Evolutionary conservation across 2,113 vertebrate species (phyloP), one percentile per base, ranked within the genome.

Genomic region (Ptilonorhynchus violaceus): DNA sequence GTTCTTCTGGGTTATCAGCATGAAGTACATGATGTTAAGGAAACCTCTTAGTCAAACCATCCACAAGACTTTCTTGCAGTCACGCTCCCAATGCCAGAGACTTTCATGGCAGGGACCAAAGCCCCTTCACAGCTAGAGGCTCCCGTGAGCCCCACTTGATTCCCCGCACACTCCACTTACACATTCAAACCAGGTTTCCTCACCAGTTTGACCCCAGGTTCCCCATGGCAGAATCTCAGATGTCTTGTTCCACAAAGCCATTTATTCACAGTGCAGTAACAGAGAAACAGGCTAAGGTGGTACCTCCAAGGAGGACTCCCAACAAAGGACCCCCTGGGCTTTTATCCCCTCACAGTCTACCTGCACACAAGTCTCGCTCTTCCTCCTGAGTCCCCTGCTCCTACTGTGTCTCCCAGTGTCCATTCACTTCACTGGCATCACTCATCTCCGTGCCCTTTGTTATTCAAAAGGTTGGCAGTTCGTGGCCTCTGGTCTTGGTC

Each of bases 121-220:
- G 59, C 19, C 33, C 15, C 28, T 17, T 30, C 37, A 39, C 10
- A 59, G 28, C 28, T 28, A 31, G 27, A 0, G 0, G 31, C 25
- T 64, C 31, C 41, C 0, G 2, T 27, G 66, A 70, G 3, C 44
- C 13, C 28, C 23, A 35, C 27, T 17, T 24, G 37, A 81, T 23
- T 44, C 44, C 37, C 18, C 31, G 42, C 50, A 64, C 10, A 42
- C 2, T 42, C 42, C 46, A n/a, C 9, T 59, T 12, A 37, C 75
- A 62, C 21, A 52, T 27, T 59, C 31, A 44, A 15, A 59, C 68
- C 33, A 73, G 15, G 11, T 31, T 52, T 68, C 11, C 44, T 27
- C 31, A 59, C 44, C 42, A 20, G 21, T 42, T 67, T 0, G 1
- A 67, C 42, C 42, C 52, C 35, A 49, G 5, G 5, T 20, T 74